A percentile compares a stretch with the other conserved stretches of the same genome.
Evolutionary conservation across 2,888 invertebrate species (phyloP).

Genomic region (Tipula confusa): DNA sequence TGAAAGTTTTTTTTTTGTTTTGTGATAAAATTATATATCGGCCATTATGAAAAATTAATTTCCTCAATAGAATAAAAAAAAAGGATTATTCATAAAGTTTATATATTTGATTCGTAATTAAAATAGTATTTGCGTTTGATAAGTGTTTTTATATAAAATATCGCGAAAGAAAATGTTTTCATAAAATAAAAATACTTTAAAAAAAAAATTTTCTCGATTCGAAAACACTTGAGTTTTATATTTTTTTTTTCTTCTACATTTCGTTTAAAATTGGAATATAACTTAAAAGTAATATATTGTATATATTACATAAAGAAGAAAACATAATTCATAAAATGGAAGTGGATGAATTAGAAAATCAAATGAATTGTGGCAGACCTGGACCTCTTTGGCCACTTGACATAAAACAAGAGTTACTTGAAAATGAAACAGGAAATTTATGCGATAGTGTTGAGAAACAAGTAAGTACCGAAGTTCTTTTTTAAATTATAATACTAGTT

Average conservation of each 20-base stretch:
- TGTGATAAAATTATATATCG: constrained; percentile 25
- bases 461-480: constrained; percentile 41
- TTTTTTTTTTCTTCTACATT: constrained; percentile 6
- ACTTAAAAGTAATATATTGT: background rate
- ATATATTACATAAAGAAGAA: background rate
- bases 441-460: constrained; percentile 50
- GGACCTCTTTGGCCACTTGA: constrained; percentile 45
- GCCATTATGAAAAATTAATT: constrained; percentile 30
- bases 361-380: constrained; percentile 47
- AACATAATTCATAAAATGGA: constrained; percentile 41
- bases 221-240: background rate
- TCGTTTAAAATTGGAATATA: background rate
- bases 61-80: constrained; percentile 14
- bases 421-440: constrained; percentile 43
- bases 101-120: background rate
- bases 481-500: background rate
- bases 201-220: background rate
- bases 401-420: constrained; percentile 46
- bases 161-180: background rate
- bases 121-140: background rate
- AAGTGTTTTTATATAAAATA: background rate
- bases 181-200: background rate
- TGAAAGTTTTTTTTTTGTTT: constrained; percentile 29
- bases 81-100: background rate
- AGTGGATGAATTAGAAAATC: constrained; percentile 48